A percentile compares a stretch with the other conserved stretches of the same genome.
Conservation (phyloP, 1,140 invertebrate genomes). For the Zaprionus africanus region DNA sequence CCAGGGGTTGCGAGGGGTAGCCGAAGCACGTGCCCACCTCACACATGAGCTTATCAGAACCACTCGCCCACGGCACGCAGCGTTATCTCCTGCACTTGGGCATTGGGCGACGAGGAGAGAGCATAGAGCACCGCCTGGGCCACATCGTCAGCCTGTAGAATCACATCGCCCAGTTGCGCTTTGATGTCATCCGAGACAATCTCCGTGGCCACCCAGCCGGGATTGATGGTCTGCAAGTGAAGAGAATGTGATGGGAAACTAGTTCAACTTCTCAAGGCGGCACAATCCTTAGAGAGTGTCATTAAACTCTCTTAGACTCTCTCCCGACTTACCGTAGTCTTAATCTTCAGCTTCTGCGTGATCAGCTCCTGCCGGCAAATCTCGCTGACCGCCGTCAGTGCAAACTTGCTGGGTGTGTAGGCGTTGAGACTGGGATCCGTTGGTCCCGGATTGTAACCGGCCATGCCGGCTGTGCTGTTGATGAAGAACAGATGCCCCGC, state of each 20-base stretch:
- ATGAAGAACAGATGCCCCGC: conserved; percentile 90
- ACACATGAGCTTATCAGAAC: conserved; percentile 50
- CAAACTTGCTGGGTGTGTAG: conserved; percentile 89
- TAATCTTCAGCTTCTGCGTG: conserved; percentile 86
- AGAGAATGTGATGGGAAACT: neutral
- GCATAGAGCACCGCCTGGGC: conserved; percentile 86
- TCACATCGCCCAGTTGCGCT: conserved; percentile 60
- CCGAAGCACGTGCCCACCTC: conserved; percentile 15
- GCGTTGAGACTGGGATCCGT: conserved; percentile 84
- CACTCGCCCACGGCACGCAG: conserved; percentile 82
- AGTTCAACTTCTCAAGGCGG: no score
- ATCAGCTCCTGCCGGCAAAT: conserved; percentile 88
- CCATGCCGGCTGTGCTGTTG: conserved; percentile 87
- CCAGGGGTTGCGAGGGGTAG: neutral
- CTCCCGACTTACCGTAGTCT: conserved; percentile 87
- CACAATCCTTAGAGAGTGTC: neutral
- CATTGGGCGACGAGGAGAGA: conserved; percentile 86
- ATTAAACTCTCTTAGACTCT: neutral
- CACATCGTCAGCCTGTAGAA: conserved; percentile 85
- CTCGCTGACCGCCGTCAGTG: conserved; percentile 88
- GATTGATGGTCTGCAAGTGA: conserved; percentile 85
- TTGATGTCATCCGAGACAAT: conserved; percentile 84
- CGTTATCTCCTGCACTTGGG: conserved; percentile 86
- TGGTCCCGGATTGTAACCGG: conserved; percentile 74
- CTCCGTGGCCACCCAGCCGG: conserved; percentile 86